Evolutionary conservation across 2,797 vertebrate genomes (phyloP), one percentile per base, ranked within the genome.

Genomic region (Periparus ater): DNA sequence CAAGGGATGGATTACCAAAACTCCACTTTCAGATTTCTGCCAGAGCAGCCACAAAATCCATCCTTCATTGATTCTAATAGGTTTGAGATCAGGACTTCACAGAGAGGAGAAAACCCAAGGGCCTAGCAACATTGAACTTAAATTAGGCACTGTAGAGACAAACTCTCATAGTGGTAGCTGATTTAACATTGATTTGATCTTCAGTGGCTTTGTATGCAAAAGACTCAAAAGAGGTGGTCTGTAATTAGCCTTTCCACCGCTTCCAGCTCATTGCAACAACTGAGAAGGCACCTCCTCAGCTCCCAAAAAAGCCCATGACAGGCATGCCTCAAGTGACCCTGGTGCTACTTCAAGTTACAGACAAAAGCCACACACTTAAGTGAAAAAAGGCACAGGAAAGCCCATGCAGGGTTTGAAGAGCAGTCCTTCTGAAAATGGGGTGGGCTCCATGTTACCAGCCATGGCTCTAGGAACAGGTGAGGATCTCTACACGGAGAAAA

Each of bases 371-470:
- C 10, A 44, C 23, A 23, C 17, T 9, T 15, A 38, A 42, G 20
- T 23, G 45, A 21, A 63, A 17, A 62, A 61, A 61, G n/a, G 21
- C 30, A 19, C 2, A 7, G n/a, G 16, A 34, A 73, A 55, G n/a
- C 10, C 71, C 51, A 32, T 9, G 18, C 12, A 23, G 7, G 19
- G 25, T 14, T 63, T 30, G 8, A 25, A 25, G 16, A 36, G 47
- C 1, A 5, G 60, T 3, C 1, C 14, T 51, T 53, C 51, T 32
- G 29, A 83, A 36, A 13, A 8, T 1, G 1, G 3, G 13, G 36
- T 0, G 0, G 23, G 8, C 9, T 76, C 18, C 23, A 8, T 1
- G 0, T 34, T 45, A 53, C 8, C 2, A 1, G 13, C 34, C 6
- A 4, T 0, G 2, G n/a, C 25, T 63, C n/a, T 4, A 3, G 34